A percentile compares a stretch with the other conserved stretches of the same genome.
Conservation (phyloP, 2,113 vertebrate genomes). For the Vidua chalybeata region DNA sequence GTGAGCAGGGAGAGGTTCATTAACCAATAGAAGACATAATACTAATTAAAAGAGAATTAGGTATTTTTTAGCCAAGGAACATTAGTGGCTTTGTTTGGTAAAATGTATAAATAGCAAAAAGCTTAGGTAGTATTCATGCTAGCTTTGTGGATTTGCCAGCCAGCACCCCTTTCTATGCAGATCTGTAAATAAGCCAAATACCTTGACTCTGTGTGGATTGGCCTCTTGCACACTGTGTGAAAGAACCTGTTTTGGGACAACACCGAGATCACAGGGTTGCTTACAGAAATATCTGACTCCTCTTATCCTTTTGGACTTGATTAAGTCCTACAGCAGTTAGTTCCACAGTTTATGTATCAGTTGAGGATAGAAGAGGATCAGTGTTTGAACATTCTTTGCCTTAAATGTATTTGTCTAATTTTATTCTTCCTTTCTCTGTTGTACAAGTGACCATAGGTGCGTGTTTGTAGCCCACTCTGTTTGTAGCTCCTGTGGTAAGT, state of each 20-base stretch:
- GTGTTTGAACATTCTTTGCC: neutral
- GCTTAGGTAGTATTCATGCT: neutral
- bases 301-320: neutral
- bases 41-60: neutral
- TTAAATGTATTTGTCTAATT: neutral
- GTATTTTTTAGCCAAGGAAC: neutral
- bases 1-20: neutral
- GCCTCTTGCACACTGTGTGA: neutral
- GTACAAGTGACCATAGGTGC: neutral
- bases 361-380: neutral
- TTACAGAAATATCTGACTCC: neutral
- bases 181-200: neutral
- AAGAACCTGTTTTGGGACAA: neutral
- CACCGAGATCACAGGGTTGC: neutral
- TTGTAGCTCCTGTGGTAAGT: neutral
- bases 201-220: neutral
- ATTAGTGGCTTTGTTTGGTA: neutral
- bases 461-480: neutral
- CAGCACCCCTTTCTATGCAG: neutral
- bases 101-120: neutral
- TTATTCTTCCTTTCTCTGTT: neutral
- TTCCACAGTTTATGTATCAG: neutral
- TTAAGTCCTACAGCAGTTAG: neutral
- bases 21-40: neutral
- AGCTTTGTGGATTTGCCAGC: neutral